These are phyloP conservation scores for Chaetodon trifascialis DNA, from an alignment of 2,113 vertebrate genomes.

Conservation along the genomic window DNA sequence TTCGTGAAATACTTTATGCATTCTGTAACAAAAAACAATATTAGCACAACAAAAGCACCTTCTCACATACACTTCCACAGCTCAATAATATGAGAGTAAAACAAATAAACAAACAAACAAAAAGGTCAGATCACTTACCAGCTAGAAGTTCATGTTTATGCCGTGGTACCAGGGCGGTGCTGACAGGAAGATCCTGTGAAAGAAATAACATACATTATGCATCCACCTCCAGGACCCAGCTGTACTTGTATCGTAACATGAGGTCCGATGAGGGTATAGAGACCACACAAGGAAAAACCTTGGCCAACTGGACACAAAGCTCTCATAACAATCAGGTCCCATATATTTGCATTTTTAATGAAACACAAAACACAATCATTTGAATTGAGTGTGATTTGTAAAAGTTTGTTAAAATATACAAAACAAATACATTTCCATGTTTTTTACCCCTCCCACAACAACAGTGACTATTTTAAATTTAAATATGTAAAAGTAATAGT, in stretches of 20 bases:
- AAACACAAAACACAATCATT: not conserved
- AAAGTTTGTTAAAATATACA: not conserved
- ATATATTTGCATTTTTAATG: too few species aligned
- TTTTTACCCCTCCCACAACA: not conserved
- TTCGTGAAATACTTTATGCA: not conserved
- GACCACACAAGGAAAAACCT: not conserved
- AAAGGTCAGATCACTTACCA: slow-evolving; percentile 23
- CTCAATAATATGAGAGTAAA: not conserved
- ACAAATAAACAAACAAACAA: not conserved
- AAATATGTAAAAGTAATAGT: too few species aligned
- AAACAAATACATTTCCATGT: not conserved
- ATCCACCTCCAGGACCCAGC: slow-evolving; percentile 27
- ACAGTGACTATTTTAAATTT: too few species aligned
- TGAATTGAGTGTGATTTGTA: not conserved
- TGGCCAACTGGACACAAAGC: too few species aligned
- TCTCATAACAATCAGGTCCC: too few species aligned
- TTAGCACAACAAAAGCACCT: not conserved
- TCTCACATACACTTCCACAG: not conserved
- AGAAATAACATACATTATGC: slow-evolving; percentile 46
- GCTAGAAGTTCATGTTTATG: slow-evolving; percentile 6
- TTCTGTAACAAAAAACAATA: not conserved
- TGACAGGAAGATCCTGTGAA: slow-evolving; percentile 32
- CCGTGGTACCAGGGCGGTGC: not conserved
- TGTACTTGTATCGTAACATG: slow-evolving; percentile 21
- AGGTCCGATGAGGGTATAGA: slow-evolving; percentile 39